Conservation (phyloP, 2,797 vertebrate species). For the Melanotaenia boesemani region DNA sequence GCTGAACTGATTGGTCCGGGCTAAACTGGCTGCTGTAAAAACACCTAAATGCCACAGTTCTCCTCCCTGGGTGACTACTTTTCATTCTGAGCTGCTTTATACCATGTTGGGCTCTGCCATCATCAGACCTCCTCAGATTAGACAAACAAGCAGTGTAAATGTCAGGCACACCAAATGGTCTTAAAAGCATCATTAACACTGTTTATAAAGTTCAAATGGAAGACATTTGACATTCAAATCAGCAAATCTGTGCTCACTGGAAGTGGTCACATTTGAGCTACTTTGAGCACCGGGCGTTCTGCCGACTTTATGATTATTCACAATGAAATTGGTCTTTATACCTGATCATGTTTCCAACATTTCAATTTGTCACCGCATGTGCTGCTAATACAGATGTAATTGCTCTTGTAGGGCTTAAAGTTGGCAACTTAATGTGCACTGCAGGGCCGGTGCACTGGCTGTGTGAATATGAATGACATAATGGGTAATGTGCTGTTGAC, state of each 20-base stretch:
- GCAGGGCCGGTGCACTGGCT: background rate
- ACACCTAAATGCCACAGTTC: background rate
- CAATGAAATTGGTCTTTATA: background rate
- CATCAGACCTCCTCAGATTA: slow-evolving; percentile 31
- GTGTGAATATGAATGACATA: slow-evolving; percentile 51
- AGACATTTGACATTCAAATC: slow-evolving; percentile 11
- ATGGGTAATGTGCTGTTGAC: slow-evolving; percentile 59
- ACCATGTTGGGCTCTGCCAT: slow-evolving; percentile 13
- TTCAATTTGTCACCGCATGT: slow-evolving; percentile 16
- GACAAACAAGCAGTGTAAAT: slow-evolving; percentile 27
- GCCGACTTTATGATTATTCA: background rate
- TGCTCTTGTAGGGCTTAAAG: slow-evolving; percentile 16
- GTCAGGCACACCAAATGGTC: slow-evolving; percentile 26
- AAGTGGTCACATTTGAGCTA: background rate
- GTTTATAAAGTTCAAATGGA: slow-evolving; percentile 22
- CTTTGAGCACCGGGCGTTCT: background rate
- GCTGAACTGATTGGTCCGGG: background rate
- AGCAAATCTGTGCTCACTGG: background rate
- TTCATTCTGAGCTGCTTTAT: slow-evolving; percentile 15
- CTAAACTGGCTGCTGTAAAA: slow-evolving; percentile 5
- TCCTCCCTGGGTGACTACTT: slow-evolving; percentile 23
- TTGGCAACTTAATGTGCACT: slow-evolving; percentile 7
- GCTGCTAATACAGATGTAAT: slow-evolving; percentile 9
- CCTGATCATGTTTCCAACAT: background rate
- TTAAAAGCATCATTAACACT: slow-evolving; percentile 21